These are phyloP conservation scores for Phoronis australis DNA, from an alignment of 2,888 invertebrate species.

Conservation along the genomic window DNA sequence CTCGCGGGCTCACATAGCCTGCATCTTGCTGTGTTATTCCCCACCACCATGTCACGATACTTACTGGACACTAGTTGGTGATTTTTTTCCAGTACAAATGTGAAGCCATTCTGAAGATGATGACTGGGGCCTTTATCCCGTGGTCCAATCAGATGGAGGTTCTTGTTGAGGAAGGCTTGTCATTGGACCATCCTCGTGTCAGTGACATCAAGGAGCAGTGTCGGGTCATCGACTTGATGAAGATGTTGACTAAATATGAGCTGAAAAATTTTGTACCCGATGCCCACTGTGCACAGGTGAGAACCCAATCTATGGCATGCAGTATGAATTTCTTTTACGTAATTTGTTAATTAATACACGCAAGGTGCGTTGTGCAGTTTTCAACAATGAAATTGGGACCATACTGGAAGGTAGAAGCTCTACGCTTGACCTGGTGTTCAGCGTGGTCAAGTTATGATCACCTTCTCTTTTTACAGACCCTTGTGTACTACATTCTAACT, in stretches of 20 bases:
- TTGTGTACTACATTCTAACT: constrained; percentile 29
- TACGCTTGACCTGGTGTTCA: neutral
- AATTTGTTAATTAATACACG: too few species aligned
- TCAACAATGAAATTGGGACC: too few species aligned
- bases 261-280: constrained; percentile 25
- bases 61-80: neutral
- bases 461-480: constrained; percentile 17
- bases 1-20: too few species aligned
- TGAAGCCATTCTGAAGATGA: constrained; percentile 33
- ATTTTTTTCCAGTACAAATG: constrained; percentile 30
- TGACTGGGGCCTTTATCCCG: constrained; percentile 37
- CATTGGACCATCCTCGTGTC: constrained; percentile 30
- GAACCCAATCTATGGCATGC: too few species aligned
- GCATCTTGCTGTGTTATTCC: too few species aligned
- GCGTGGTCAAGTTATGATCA: neutral
- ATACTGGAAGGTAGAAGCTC: neutral
- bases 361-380: too few species aligned
- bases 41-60: too few species aligned
- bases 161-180: constrained; percentile 30
- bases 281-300: constrained; percentile 21
- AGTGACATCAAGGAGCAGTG: constrained; percentile 28
- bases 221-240: constrained; percentile 27
- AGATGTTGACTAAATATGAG: constrained; percentile 34
- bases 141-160: constrained; percentile 31
- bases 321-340: neutral